Base-by-base conservation (phyloP, 1,140 invertebrate genomes). In the Pseudomyrmex sp. region DNA sequence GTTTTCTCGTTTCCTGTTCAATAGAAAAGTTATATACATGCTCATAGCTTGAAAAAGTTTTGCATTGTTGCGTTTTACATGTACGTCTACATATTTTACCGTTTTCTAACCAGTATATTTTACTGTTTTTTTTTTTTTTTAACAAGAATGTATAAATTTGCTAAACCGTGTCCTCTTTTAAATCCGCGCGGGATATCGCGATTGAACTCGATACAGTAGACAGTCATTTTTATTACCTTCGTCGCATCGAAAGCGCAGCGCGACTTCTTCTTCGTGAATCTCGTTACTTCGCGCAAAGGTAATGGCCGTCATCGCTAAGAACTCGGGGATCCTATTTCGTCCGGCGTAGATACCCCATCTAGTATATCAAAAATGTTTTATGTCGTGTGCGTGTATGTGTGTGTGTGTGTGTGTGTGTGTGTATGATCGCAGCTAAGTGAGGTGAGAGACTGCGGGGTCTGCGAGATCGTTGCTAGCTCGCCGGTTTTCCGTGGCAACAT, bases 311-410 rank as follows among this genome's bases (percentile, higher is more conserved):
- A 61, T 86, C 46, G 44, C 35, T 44, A 58, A 61, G 58, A 87
- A 75, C 48, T 72, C 59, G 23, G 26, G 52, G 46, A 82, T 54
- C 50, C 68, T 62, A 82, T 83, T 80, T 84, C 44, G 56, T n/a
- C 7, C 1, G 20, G 35, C 52, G 12, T 58, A 50, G n/a, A 23
- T 23, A 68, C 52, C 52, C 65, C 18, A 56, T 72, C 56, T 56
- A n/a, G 62, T 74, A 73, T 86, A 89, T 89, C 59, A 84, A 89
- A 89, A 89, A 82, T 82, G 58, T 74, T 82, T 85, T 88, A 85
- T 85, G 73, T 84, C 56, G 63, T 23, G 35, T 35, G 35, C 0
- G 0, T 35, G 35, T 35, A 0, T 35, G 35, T 35, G 5, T 35
- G 35, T 35, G 35, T 35, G 5, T 35, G 35, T 35, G 5, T 35